phyloP scores from a whole-genome alignment of 2,888 invertebrate species.

The Lasioglossum lativentre region DNA sequence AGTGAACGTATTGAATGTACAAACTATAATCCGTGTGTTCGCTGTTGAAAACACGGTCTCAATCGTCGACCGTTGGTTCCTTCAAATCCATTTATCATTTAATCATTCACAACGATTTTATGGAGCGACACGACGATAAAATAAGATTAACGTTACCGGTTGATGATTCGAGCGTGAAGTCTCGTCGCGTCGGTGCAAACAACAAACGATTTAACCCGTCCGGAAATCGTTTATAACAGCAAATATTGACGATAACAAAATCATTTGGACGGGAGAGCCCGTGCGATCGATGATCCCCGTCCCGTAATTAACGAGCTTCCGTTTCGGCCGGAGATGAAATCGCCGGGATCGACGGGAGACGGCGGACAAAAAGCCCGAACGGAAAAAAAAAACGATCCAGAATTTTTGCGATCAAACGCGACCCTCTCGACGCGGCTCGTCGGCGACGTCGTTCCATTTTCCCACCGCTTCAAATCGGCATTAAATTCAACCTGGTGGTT shows the following conservation, averaged over 20 bases:
- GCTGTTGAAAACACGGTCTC: neutral
- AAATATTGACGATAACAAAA: constrained; percentile 22
- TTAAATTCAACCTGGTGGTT: constrained; percentile 58
- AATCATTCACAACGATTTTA: constrained; percentile 35
- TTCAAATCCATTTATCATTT: neutral
- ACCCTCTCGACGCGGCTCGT: constrained; percentile 26
- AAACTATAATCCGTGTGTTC: neutral
- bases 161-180: neutral
- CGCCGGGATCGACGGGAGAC: constrained; percentile 3
- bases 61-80: neutral
- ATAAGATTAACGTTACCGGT: constrained; percentile 26
- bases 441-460: constrained; percentile 41
- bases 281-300: neutral
- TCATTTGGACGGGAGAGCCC: neutral
- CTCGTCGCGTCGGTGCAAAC: neutral
- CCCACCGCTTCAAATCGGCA: constrained; percentile 30
- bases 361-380: neutral
- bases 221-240: constrained; percentile 10
- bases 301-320: constrained; percentile 22
- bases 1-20: neutral
- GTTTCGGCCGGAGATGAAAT: constrained; percentile 19
- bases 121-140: constrained; percentile 10
- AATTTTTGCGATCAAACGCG: constrained; percentile 29
- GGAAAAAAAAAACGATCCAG: constrained; percentile 9
- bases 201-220: neutral